Conservation (phyloP, 2,113 vertebrate genomes). For the Setophaga kirtlandii region DNA sequence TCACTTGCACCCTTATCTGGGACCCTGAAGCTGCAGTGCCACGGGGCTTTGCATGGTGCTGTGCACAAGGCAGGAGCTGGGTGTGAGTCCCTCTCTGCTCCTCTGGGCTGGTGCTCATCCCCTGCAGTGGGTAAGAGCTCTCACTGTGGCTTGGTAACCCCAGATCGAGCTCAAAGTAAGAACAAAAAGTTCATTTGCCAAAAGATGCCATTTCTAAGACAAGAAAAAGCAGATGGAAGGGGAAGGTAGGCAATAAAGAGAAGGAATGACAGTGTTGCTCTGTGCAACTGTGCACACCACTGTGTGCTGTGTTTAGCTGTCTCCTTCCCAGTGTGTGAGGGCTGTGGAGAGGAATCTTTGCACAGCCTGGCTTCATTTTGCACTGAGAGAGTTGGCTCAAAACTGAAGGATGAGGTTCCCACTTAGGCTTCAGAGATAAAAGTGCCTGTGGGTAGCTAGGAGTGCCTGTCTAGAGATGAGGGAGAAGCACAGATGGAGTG, state of each 20-base stretch:
- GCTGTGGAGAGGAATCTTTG: background rate
- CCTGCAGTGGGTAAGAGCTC: background rate
- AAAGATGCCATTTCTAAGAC: background rate
- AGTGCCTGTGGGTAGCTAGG: background rate
- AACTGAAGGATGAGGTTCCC: background rate
- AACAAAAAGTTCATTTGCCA: background rate
- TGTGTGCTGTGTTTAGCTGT: background rate
- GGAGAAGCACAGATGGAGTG: background rate
- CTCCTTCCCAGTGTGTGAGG: background rate
- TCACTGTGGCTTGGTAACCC: background rate
- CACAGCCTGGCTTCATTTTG: background rate
- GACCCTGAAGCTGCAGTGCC: background rate
- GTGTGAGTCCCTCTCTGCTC: background rate
- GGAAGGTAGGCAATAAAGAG: background rate
- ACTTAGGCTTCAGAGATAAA: background rate
- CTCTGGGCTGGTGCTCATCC: background rate
- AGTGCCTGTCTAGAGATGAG: background rate
- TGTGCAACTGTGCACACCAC: background rate
- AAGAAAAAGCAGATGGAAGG: background rate
- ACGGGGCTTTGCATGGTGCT: background rate
- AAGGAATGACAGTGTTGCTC: background rate
- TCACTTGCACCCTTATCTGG: background rate
- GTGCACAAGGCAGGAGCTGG: rapidly evolving
- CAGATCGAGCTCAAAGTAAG: background rate
- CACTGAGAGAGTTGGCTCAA: background rate